phyloP scores from a whole-genome alignment of 2,113 vertebrate genomes.

The western clawed frog (Xenopus tropicalis) region UCB_Xtro_10.0 CM004448.2:39742501-39743000 shows the following conservation, averaged over 20 bases:
- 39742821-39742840: slow-evolving; percentile 18
- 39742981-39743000: too few relatives aligned
- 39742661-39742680: slow-evolving; percentile 41
- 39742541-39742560: not conserved
- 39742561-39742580: too few relatives aligned
- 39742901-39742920: slow-evolving; percentile 19
- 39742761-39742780: slow-evolving; percentile 91
- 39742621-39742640: slow-evolving; percentile 45
- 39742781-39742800: slow-evolving; percentile 93
- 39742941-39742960: too few relatives aligned
- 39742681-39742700: not conserved
- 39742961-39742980: too few relatives aligned
- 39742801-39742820: slow-evolving; percentile 62
- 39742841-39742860: slow-evolving; percentile 8
- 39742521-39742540: too few relatives aligned
- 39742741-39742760: slow-evolving; percentile 93
- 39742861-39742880: slow-evolving; percentile 17
- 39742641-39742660: slow-evolving; percentile 46
- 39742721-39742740: slow-evolving; percentile 92
- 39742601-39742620: not conserved
- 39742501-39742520: too few relatives aligned
- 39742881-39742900: slow-evolving; percentile 37
- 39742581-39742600: not conserved
- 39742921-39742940: slow-evolving; percentile 47
- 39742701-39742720: slow-evolving; percentile 81